phyloP scores from a whole-genome alignment of 2,888 invertebrate genomes.

The Athetis lepigone region DNA sequence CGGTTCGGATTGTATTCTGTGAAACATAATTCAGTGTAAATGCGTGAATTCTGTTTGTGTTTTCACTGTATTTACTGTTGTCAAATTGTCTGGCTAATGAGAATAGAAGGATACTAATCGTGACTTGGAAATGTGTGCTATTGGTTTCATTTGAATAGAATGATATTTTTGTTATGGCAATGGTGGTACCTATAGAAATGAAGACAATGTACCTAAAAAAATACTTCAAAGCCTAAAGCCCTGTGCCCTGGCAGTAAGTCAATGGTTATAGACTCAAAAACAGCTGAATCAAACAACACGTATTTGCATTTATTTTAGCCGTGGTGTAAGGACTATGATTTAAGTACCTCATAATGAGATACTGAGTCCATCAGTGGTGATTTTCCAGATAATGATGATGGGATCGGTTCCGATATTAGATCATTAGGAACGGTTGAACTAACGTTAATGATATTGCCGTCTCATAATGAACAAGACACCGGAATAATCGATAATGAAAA shows the following conservation, averaged over 20 bases:
- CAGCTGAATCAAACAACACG: background rate
- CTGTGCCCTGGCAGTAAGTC: background rate
- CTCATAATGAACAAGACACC: conserved; percentile 11
- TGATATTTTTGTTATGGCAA: background rate
- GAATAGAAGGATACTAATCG: conserved; percentile 13
- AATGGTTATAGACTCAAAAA: background rate
- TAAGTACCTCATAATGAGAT: conserved; percentile 1
- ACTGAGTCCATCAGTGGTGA: background rate
- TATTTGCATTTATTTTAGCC: background rate
- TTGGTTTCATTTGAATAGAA: conserved; percentile 4
- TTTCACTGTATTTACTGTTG: conserved; percentile 39
- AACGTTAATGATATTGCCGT: conserved; percentile 21
- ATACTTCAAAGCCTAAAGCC: background rate
- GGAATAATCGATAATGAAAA: conserved; percentile 16
- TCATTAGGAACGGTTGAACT: conserved; percentile 20
- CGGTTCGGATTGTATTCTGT: conserved; percentile 24
- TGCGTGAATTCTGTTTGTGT: conserved; percentile 44
- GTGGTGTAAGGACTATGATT: background rate
- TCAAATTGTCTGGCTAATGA: conserved; percentile 24
- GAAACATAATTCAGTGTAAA: conserved; percentile 42
- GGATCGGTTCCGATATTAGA: conserved; percentile 10
- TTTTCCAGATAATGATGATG: conserved; percentile 13
- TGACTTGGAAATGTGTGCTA: conserved; percentile 15
- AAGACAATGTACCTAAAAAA: background rate
- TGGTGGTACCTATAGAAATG: background rate